Base-by-base conservation (phyloP, 2,888 invertebrate genomes). In the Zhengitettix transpicula region DNA sequence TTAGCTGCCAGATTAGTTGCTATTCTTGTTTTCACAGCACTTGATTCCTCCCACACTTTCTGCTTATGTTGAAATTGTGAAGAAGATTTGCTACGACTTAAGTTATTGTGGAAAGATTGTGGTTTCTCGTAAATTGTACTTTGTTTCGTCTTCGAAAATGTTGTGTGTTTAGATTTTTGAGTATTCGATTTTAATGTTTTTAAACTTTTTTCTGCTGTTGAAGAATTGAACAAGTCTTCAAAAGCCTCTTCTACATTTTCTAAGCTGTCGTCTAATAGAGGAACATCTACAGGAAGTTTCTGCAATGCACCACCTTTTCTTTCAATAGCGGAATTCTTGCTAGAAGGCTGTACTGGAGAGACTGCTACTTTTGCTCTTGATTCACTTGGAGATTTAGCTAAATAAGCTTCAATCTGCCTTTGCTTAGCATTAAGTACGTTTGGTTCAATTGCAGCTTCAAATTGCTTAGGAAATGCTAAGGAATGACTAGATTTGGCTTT, bases 191-290 rank as follows among this genome's bases (percentile, higher is more conserved):
- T 56, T 53, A 61, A 47, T 17, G 15, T 12, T 8, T 42, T 59
- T 28, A 47, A 56, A 40, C 52, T 47, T 14, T 42, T 42, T n/a
- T 57, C 51, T 1, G 58, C 65, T 17, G 71, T 73, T 42, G 73
- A 70, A 66, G 75, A 73, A 64, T 73, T 74, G 78, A 91, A 88
- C 68, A 92, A 80, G 74, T 86, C 85, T 72, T 92, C 91, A 77
- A 92, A 92, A 66, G 89, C 89, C 76, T 84, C 85, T 72, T 92
- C 92, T 63, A 90, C 87, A 75, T 90, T 88, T 10, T 69, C 69
- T 12, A 70, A 64, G 61, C 69, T 67, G 58, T 70, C 69, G 74
- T 78, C 83, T 73, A 60, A 52, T 47, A 60, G 42, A 42, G 61
- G 58, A 15, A 57, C 41, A 47, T 61, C 59, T 12, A 40, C 40